phyloP scores from a whole-genome alignment of 2,113 vertebrate species.

The Phycodurus eques region DNA sequence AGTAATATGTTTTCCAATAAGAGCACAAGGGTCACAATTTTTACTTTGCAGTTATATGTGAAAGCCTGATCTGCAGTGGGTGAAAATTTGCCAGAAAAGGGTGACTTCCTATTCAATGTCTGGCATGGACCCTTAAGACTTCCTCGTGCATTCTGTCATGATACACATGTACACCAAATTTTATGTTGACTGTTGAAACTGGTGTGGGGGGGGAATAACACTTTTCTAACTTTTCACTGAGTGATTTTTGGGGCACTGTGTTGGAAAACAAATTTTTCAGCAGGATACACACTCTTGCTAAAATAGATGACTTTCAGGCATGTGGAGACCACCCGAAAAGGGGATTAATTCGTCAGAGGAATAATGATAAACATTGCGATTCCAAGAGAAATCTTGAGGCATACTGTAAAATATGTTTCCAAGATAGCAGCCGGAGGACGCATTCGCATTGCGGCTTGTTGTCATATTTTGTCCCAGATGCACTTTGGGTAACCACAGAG shows the following conservation, averaged over 20 bases:
- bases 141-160: no score
- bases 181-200: background rate
- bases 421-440: background rate
- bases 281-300: background rate
- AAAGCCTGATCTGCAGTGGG: no score
- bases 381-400: background rate
- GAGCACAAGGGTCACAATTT: no score
- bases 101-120: no score
- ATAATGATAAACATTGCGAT: background rate
- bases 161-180: no score
- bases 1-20: no score
- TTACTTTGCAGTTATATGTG: no score
- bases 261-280: background rate
- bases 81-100: no score
- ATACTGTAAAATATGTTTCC: background rate
- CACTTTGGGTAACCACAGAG: conserved; percentile 1
- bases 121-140: no score
- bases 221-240: background rate
- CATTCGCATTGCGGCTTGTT: background rate
- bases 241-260: background rate
- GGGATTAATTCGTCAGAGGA: background rate
- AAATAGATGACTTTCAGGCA: background rate
- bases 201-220: background rate
- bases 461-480: background rate
- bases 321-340: background rate